Conservation (phyloP, 2,113 vertebrate species). For the Ciconia maguari region DNA sequence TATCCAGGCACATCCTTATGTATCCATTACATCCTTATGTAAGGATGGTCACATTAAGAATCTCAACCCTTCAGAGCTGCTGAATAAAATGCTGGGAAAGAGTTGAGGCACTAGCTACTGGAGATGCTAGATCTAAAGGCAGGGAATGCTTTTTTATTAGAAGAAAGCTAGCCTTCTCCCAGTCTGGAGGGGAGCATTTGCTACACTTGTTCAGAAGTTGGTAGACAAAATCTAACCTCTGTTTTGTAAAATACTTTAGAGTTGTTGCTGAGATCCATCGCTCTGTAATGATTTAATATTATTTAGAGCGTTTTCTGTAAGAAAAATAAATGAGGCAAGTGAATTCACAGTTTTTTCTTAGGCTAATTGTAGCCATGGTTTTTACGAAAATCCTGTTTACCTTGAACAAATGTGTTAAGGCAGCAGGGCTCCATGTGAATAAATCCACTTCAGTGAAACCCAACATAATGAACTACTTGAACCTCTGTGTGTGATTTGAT, state of each 20-base stretch:
- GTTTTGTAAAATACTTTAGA: background rate
- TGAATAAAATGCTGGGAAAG: background rate
- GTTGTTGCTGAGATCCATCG: background rate
- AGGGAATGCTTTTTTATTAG: background rate
- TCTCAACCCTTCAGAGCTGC: background rate
- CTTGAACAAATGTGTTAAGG: background rate
- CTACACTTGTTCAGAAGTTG: background rate
- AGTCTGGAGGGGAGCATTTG: background rate
- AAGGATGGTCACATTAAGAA: background rate
- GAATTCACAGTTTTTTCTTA: background rate
- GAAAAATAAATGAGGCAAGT: background rate
- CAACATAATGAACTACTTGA: background rate
- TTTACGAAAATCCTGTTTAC: background rate
- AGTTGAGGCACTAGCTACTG: background rate
- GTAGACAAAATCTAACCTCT: background rate
- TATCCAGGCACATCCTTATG: background rate
- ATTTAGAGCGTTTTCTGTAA: background rate
- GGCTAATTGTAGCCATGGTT: background rate
- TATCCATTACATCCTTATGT: accelerated
- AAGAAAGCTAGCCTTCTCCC: background rate
- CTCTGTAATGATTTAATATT: background rate
- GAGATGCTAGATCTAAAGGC: background rate
- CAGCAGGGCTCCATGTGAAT: background rate
- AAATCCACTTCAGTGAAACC: background rate
- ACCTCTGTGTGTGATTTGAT: background rate